A percentile compares a stretch with the other conserved stretches of the same genome.
These are phyloP conservation scores for Vimba vimba DNA, from an alignment of 2,113 vertebrate species.

Conservation along the genomic window DNA sequence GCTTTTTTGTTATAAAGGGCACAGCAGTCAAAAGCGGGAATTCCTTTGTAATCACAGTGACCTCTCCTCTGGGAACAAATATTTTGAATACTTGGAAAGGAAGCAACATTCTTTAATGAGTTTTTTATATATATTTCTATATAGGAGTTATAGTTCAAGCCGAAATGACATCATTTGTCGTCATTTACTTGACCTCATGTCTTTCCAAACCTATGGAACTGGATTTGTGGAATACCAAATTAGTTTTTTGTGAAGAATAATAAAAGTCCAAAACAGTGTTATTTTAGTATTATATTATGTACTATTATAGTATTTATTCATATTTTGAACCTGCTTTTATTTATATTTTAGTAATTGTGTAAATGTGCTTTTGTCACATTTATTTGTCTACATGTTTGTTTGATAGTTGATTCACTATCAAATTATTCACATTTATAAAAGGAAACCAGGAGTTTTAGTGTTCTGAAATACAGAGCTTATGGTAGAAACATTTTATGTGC, in stretches of 20 bases:
- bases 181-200: background rate
- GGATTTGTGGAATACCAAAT: background rate
- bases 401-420: too few species aligned
- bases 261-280: background rate
- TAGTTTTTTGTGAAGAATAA: background rate
- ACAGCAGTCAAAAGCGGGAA: constrained; percentile 14
- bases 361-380: too few species aligned
- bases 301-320: background rate
- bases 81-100: constrained; percentile 21
- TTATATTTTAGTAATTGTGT: background rate
- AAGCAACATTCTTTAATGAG: background rate
- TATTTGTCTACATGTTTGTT: too few species aligned
- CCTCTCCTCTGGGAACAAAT: constrained; percentile 12
- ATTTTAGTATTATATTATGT: background rate
- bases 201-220: background rate
- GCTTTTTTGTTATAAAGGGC: constrained; percentile 33
- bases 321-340: background rate
- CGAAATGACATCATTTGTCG: background rate
- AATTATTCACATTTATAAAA: too few species aligned
- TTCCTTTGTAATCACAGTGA: constrained; percentile 20
- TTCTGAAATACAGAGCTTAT: too few species aligned
- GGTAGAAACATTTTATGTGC: too few species aligned
- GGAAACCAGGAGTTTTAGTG: too few species aligned
- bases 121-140: too few species aligned
- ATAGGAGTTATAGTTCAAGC: background rate